Percentiles rank a stretch among this genome's conserved stretches.
phyloP scores from a whole-genome alignment of 2,113 vertebrate species.

The Alces alces region DNA sequence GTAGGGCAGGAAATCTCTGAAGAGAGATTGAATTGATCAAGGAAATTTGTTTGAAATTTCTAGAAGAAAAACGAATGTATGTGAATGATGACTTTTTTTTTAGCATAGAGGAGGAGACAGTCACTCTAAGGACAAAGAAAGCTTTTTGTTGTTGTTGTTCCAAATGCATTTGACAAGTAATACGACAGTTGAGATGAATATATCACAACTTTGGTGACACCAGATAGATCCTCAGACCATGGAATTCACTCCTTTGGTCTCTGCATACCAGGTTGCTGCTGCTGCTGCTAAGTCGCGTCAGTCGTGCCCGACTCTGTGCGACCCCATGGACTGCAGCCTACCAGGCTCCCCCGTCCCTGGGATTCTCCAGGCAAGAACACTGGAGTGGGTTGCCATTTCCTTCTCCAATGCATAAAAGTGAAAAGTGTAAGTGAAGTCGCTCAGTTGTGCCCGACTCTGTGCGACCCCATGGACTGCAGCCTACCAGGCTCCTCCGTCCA shows the following conservation, averaged over 20 bases:
- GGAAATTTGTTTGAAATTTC: not conserved
- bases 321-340: no score
- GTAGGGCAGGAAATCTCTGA: not conserved
- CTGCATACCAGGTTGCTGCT: not conserved
- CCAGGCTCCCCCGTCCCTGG: no score
- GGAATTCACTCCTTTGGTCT: not conserved
- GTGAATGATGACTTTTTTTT: not conserved
- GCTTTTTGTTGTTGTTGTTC: not conserved
- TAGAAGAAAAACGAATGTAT: not conserved
- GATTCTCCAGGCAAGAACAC: no score
- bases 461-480: no score
- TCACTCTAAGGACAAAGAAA: not conserved
- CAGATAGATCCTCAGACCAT: not conserved
- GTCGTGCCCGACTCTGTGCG: no score
- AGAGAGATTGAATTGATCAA: not conserved
- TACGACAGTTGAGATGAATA: not conserved
- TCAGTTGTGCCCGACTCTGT: no score
- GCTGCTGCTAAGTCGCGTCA: no score
- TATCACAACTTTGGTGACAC: not conserved
- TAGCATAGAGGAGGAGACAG: not conserved
- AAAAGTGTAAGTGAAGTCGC: no score
- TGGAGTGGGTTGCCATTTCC: no score
- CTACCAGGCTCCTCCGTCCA: no score
- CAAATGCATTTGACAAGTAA: not conserved
- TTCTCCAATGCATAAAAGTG: no score